Evolutionary conservation across 2,113 vertebrate genomes (phyloP), one percentile per base, ranked within the genome.

Genomic region (Sander vitreus): DNA sequence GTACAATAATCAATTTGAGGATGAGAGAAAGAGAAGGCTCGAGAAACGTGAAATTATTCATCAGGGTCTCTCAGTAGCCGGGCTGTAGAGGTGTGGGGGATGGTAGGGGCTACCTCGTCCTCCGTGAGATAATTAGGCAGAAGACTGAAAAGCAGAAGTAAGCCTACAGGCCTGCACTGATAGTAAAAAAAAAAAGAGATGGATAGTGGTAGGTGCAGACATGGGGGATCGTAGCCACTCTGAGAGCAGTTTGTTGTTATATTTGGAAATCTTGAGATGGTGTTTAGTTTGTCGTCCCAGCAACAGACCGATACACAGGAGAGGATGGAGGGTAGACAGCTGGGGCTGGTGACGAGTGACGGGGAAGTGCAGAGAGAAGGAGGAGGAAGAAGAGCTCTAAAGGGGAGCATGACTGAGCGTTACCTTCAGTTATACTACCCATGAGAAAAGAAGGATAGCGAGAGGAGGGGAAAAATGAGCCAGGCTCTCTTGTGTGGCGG

Each of bases 1-100:
- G 85, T 93, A 93, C 92, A 90, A 91, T 94, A 94, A 95, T 95
- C 94, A 94, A 94, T 95, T 95, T 90, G 86, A 92, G 78, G 83
- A 87, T 75, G 78, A 70, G 89, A 71, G 85, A 93, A 88, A 89
- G 84, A 91, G 91, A 87, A 84, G 84, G 89, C 89, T 87, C 73
- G 88, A 92, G 91, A 89, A 93, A 91, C 88, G 90, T 94, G 91
- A 93, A 95, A 95, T 95, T 93, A 95, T 94, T 95, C 92, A 94
- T 95, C 92, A 87, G 80, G 89, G 89, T 85, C 85, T 93, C 85
- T 92, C 85, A 64, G 67, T 85, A 66, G 84, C 48, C 2, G 53
- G 27, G 72, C 58, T 73, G 80, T 51, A 27, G 81, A 89, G 73
- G 68, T 83, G 85, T 58, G 90, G 93, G 90, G 91, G 93, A 89